Evolutionary conservation across 1,140 invertebrate genomes (phyloP).

Genomic region (Anagrus nilaparvatae): DNA sequence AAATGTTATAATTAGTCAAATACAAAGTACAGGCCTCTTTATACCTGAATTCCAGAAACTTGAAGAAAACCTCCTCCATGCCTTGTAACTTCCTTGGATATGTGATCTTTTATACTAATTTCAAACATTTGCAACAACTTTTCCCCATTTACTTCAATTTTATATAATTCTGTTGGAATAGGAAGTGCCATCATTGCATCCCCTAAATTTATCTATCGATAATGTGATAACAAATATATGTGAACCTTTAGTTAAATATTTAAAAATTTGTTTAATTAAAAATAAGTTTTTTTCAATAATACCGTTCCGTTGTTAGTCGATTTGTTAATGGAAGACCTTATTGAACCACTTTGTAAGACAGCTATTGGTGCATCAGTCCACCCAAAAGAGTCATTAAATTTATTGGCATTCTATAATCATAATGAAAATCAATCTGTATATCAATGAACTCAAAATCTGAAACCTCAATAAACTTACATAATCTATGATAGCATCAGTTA

Average conservation of each 20-base stretch:
- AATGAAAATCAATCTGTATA: no score
- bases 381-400: slow-evolving; percentile 33
- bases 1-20: no score
- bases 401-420: slow-evolving; percentile 35
- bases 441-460: no score
- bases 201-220: slow-evolving; percentile 39
- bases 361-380: slow-evolving; percentile 73
- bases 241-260: no score
- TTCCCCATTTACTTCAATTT: slow-evolving; percentile 41
- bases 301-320: slow-evolving; percentile 38
- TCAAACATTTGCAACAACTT: slow-evolving; percentile 40
- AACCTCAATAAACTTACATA: slow-evolving; percentile 35
- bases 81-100: slow-evolving; percentile 28
- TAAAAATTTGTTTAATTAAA: no score
- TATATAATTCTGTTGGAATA: slow-evolving; percentile 43
- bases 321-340: slow-evolving; percentile 52
- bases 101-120: slow-evolving; percentile 44
- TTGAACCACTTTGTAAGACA: slow-evolving; percentile 62
- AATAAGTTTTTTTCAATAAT: neutral
- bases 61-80: slow-evolving; percentile 49
- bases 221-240: neutral
- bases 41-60: slow-evolving; percentile 42
- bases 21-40: no score
- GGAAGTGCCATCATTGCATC: slow-evolving; percentile 48
- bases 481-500: slow-evolving; percentile 62